Percentiles rank a stretch among this genome's conserved stretches.
phyloP scores from a whole-genome alignment of 2,113 vertebrate species.

The Morone saxatilis region DNA sequence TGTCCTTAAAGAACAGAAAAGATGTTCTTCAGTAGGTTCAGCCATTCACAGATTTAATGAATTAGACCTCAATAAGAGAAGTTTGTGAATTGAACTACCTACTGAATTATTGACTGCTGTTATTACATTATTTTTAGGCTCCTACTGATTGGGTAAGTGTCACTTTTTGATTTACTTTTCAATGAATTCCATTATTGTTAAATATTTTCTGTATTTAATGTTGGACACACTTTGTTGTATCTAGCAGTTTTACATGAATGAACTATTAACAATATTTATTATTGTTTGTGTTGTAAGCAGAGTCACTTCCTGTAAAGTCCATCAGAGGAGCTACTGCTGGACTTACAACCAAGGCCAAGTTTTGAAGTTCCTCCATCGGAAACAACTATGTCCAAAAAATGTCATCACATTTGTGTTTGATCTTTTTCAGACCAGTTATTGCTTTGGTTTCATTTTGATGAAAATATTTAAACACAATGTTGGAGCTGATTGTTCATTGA shows the following conservation, averaged over 20 bases:
- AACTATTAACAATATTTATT: background rate
- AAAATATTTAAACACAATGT: background rate
- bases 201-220: background rate
- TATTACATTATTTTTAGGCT: conserved; percentile 17
- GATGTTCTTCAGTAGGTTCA: background rate
- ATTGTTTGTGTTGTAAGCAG: conserved; percentile 5
- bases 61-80: background rate
- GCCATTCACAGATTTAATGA: background rate
- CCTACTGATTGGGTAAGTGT: accelerated
- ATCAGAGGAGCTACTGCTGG: background rate
- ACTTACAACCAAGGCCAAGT: background rate
- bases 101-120: conserved; percentile 5
- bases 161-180: background rate
- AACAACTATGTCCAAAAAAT: background rate
- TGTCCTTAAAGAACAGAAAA: background rate
- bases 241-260: background rate
- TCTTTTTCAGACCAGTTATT: background rate
- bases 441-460: background rate
- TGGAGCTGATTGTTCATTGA: background rate
- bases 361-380: background rate
- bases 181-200: background rate
- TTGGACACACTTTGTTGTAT: too few relatives aligned
- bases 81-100: background rate
- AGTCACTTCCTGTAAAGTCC: accelerated
- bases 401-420: background rate